Evolutionary conservation across 2,888 invertebrate genomes (phyloP).

Genomic region (Schizaphis graminum): DNA sequence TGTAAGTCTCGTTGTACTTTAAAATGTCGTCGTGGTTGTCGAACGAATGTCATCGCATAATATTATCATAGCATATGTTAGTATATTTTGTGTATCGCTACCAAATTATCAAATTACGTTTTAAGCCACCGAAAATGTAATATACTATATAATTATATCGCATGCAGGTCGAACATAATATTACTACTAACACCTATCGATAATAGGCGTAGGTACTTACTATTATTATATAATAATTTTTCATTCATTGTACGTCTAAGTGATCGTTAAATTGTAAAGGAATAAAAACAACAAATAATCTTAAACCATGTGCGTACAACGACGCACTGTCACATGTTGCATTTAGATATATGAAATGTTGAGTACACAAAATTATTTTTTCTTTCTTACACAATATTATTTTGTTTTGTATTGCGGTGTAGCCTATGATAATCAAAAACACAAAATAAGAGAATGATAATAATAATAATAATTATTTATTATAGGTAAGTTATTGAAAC

Average conservation of each 20-base stretch:
- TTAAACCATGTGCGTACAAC: not conserved
- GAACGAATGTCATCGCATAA: not conserved
- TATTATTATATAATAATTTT: not conserved
- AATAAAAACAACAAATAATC: too few relatives aligned
- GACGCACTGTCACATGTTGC: not conserved
- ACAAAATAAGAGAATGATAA: not conserved
- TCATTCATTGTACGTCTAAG: not conserved
- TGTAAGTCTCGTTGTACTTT: not conserved
- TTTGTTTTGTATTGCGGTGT: conserved; percentile 2
- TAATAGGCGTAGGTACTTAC: not conserved
- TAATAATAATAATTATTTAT: not conserved
- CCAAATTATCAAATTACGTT: conserved; percentile 43
- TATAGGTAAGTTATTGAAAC: not conserved
- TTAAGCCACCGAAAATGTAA: not conserved
- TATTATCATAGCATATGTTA: not conserved
- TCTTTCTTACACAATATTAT: not conserved
- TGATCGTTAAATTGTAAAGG: not conserved
- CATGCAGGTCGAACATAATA: not conserved
- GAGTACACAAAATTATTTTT: not conserved
- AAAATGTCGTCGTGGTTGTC: not conserved
- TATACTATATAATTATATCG: not conserved
- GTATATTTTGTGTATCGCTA: conserved; percentile 6
- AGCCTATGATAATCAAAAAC: conserved; percentile 55
- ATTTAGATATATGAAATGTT: not conserved
- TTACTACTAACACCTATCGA: not conserved